phyloP scores from a whole-genome alignment of 2,888 invertebrate genomes.

The Anorthoa munda region DNA sequence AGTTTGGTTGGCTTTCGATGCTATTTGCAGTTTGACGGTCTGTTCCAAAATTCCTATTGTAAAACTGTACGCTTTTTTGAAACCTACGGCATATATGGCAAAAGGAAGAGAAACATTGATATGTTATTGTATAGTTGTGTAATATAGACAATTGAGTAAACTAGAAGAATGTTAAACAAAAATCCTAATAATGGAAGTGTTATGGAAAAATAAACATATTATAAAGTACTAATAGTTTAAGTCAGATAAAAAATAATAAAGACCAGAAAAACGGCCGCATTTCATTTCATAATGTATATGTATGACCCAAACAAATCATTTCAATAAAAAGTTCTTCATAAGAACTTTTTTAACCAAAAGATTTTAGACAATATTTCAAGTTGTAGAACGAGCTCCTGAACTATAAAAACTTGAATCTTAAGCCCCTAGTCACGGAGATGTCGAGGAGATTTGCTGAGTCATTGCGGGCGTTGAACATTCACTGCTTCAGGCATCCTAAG shows the following conservation, averaged over 20 bases:
- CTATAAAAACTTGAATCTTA: conserved; percentile 50
- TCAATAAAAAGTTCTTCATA: not conserved
- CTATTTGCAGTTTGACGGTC: not conserved
- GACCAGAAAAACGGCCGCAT: no score
- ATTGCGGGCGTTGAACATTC: conserved; percentile 49
- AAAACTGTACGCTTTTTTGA: not conserved
- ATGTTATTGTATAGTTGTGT: no score
- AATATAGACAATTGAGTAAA: no score
- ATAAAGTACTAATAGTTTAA: no score
- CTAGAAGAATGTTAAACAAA: not conserved
- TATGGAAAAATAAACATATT: no score
- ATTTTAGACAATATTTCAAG: not conserved
- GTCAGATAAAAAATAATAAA: no score
- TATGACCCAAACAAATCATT: not conserved
- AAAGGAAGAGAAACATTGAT: no score
- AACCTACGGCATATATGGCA: not conserved
- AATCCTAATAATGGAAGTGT: not conserved
- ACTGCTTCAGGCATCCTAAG: conserved; percentile 44
- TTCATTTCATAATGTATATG: no score
- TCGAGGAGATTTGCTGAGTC: conserved; percentile 56
- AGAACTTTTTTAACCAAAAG: not conserved
- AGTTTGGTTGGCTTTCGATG: no score
- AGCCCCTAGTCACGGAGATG: conserved; percentile 61
- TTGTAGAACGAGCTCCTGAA: conserved; percentile 19
- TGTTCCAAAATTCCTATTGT: not conserved